phyloP scores from a whole-genome alignment of 2,113 vertebrate species.

The Saccopteryx leptura region DNA sequence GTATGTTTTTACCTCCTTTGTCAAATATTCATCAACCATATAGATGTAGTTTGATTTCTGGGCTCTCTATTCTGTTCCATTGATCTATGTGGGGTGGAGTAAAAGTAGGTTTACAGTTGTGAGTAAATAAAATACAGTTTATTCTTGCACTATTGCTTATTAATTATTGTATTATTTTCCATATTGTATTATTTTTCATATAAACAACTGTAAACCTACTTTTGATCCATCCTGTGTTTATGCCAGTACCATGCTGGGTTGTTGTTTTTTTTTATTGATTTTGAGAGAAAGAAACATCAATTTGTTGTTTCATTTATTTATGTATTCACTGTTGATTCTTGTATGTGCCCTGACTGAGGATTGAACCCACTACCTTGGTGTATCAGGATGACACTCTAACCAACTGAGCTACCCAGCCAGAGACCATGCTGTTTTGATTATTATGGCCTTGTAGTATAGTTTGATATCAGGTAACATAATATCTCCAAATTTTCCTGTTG shows the following conservation, averaged over 20 bases:
- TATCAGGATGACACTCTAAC: too few relatives aligned
- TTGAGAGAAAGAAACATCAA: too few relatives aligned
- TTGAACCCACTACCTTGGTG: too few relatives aligned
- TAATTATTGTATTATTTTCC: neutral
- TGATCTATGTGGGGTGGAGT: neutral
- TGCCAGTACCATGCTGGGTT: neutral
- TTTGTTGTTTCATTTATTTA: too few relatives aligned
- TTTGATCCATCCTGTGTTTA: neutral
- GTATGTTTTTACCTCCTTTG: neutral
- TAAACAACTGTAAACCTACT: neutral
- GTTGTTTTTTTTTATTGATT: too few relatives aligned
- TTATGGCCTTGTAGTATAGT: neutral
- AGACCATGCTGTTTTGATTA: neutral
- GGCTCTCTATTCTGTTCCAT: neutral
- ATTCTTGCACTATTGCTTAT: neutral
- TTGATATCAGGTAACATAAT: neutral
- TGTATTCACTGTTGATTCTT: too few relatives aligned
- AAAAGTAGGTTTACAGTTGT: neutral
- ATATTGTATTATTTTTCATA: neutral
- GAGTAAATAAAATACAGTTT: neutral
- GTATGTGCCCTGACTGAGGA: too few relatives aligned
- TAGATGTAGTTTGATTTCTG: neutral
- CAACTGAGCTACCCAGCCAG: too few relatives aligned
- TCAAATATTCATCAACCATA: neutral
- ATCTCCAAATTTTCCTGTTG: neutral